phyloP scores from a whole-genome alignment of 53 echinoderm and acorn worm genomes.

The Holothuria leucospilota region DNA sequence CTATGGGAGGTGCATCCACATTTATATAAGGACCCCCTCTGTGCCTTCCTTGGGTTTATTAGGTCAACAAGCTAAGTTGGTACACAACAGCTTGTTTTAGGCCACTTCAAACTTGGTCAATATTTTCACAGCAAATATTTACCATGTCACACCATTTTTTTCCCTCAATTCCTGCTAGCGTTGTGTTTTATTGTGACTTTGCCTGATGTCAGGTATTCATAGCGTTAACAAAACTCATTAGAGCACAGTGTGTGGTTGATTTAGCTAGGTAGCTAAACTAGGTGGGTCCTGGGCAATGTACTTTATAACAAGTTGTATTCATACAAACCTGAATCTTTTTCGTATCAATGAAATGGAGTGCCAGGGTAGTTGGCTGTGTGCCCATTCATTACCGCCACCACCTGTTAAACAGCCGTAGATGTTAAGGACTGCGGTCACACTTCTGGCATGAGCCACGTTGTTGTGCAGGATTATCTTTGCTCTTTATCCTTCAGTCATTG shows the following conservation, averaged over 20 bases:
- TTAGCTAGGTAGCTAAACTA: background rate
- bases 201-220: background rate
- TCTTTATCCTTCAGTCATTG: too few relatives aligned
- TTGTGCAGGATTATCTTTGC: too few relatives aligned
- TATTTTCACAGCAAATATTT: conserved; percentile 43
- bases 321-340: background rate
- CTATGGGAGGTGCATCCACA: background rate
- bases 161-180: background rate
- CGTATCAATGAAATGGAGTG: background rate
- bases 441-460: too few relatives aligned
- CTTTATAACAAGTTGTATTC: background rate
- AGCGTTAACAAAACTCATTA: background rate
- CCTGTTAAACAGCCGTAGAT: too few relatives aligned
- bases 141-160: conserved; percentile 9
- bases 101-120: conserved; percentile 21
- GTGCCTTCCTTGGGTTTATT: conserved; percentile 18
- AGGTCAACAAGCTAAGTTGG: conserved; percentile 47
- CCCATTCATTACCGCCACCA: background rate
- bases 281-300: conserved; percentile 7
- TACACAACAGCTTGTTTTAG: conserved; percentile 28
- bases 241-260: background rate
- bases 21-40: conserved; percentile 19
- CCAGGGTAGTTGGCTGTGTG: background rate
- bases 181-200: conserved; percentile 23
- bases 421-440: too few relatives aligned